Percentiles rank a stretch among this genome's conserved stretches.
Evolutionary conservation across 2,888 invertebrate genomes (phyloP).

Genomic region (Flexamia atlantica): DNA sequence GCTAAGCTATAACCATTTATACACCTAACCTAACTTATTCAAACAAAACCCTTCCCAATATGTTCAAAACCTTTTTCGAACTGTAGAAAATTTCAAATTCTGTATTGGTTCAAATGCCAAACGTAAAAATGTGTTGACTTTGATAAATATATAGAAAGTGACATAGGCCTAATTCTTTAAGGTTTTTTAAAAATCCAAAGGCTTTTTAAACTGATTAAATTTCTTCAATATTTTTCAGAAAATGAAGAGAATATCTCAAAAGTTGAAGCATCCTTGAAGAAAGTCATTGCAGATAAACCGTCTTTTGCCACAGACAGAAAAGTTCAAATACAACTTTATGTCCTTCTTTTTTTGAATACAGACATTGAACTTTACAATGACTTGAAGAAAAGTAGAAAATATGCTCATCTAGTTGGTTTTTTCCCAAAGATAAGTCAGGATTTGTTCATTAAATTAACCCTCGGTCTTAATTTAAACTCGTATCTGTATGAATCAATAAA

Average conservation of each 20-base stretch:
- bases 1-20: too few relatives aligned
- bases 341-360: constrained; percentile 55
- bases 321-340: constrained; percentile 21
- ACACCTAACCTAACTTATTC: too few relatives aligned
- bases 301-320: background rate
- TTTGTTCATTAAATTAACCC: constrained; percentile 35
- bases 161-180: too few relatives aligned
- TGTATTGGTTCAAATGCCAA: too few relatives aligned
- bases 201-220: too few relatives aligned
- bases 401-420: constrained; percentile 46
- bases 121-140: too few relatives aligned
- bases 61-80: too few relatives aligned
- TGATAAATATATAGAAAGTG: too few relatives aligned
- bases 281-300: background rate
- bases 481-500: constrained; percentile 49
- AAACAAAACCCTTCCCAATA: too few relatives aligned
- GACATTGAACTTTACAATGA: constrained; percentile 29
- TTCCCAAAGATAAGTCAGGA: constrained; percentile 52
- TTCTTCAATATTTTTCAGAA: constrained; percentile 25
- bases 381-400: constrained; percentile 50
- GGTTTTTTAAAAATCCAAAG: too few relatives aligned
- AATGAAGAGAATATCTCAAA: background rate
- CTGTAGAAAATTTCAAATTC: too few relatives aligned
- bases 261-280: constrained; percentile 5
- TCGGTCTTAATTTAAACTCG: constrained; percentile 7